Evolutionary conservation across 2,888 invertebrate genomes (phyloP).

Genomic region (Lepas anatifera): DNA sequence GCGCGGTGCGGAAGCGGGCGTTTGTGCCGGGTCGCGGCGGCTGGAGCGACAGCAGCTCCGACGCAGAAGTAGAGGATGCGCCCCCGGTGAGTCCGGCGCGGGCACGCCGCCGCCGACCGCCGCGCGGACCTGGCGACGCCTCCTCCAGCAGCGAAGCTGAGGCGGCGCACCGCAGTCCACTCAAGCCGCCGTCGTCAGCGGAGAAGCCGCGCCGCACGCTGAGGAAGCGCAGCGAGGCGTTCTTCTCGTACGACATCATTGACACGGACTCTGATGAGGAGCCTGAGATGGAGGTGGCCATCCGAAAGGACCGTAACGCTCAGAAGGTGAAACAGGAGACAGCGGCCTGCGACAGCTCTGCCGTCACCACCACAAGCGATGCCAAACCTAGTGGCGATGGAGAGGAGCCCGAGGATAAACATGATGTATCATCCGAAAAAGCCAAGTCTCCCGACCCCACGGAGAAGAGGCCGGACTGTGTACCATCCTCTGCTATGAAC

Average conservation of each 20-base stretch:
- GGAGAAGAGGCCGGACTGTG: no score
- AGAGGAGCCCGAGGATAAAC: no score
- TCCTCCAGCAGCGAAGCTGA: background rate
- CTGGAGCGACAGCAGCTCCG: slow-evolving; percentile 1
- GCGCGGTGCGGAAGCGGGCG: slow-evolving; percentile 1
- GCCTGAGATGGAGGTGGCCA: no score
- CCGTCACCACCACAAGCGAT: no score
- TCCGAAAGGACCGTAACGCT: no score
- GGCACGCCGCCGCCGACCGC: background rate
- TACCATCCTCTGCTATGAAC: no score
- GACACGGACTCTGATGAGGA: background rate
- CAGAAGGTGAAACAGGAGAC: background rate
- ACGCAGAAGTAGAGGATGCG: background rate
- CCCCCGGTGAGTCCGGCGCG: background rate
- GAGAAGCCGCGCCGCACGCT: slow-evolving; percentile 4
- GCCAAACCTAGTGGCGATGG: no score
- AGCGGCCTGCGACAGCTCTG: background rate
- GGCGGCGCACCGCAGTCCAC: background rate
- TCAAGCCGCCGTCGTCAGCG: background rate
- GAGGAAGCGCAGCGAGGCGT: slow-evolving; percentile 1
- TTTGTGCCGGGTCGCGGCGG: background rate
- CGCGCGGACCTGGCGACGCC: background rate
- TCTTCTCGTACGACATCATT: slow-evolving; percentile 10
- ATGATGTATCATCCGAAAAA: no score
- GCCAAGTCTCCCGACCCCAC: no score